Base-by-base conservation (phyloP, 2,888 invertebrate species). In the Uropetala carovei region DNA sequence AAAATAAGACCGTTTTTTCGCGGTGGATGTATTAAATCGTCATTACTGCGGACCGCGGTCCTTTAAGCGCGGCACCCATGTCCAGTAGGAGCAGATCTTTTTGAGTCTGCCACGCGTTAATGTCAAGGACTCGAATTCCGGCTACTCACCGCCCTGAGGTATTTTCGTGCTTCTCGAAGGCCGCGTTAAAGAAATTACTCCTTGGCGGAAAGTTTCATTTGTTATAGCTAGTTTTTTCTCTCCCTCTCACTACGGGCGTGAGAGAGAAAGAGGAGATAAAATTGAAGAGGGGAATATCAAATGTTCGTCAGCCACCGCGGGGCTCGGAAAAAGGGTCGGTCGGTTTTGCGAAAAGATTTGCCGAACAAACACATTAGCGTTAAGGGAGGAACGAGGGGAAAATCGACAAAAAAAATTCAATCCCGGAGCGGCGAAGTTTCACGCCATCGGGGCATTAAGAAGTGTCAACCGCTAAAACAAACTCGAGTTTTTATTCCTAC, bases 21-120 rank as follows among this genome's bases (percentile, higher is more conserved):
- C 22, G 22, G 22, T 22, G 27, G 75, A 75, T 27, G 27, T 75
- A 75, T 75, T 22, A 75, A 75, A 75, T 75, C 22, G 22, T 75
- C 75, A 75, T 75, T 75, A 75, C 75, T 22, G 75, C 22, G 7
- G 75, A 27, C 75, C 75, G 22, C 75, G 27, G 27, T 75, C 18
- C 75, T 27, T 27, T 27, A 27, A 75, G 75, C 75, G 22, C 75
- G 75, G 75, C 27, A 11, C 27, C 75, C 75, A 27, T 75, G 75
- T 75, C 75, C 75, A 75, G 75, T 27, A 75, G 75, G 75, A 75
- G 75, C 22, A 75, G 75, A 75, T 75, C 75, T 68, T 68, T 27
- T n/a, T 64, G n/a, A 64, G 14, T 64, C 56, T 43, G n/a, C 83
- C 83, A 56, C 85, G 85, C 57, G 59, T 85, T 85, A 85, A 85